Percentiles rank a stretch among this genome's conserved stretches.
These are phyloP conservation scores for Moxostoma hubbsi DNA, from an alignment of 2,797 vertebrate species.

Conservation along the genomic window DNA sequence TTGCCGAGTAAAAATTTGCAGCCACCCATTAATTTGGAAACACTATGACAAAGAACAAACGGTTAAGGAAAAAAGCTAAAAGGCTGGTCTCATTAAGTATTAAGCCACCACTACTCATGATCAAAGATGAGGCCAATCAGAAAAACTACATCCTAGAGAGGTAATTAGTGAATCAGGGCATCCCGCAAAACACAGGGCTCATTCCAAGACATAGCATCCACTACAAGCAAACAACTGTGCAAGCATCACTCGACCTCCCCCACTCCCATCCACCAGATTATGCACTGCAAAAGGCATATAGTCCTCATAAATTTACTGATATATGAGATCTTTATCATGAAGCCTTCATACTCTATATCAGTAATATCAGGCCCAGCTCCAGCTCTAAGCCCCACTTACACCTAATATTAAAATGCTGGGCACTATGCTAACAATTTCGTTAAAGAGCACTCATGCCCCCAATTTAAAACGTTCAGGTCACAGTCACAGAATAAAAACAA, in stretches of 20 bases:
- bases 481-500: no score
- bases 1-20: background rate
- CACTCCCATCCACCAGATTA: background rate
- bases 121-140: constrained; percentile 31
- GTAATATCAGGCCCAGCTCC: no score
- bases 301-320: no score
- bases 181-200: constrained; percentile 28
- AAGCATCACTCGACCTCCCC: background rate
- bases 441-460: no score
- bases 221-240: constrained; percentile 1
- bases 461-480: no score
- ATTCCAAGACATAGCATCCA: constrained; percentile 4
- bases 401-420: no score
- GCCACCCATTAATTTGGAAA: background rate
- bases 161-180: constrained; percentile 36
- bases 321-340: no score
- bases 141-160: constrained; percentile 44
- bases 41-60: background rate
- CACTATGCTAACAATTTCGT: no score
- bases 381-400: no score
- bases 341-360: no score
- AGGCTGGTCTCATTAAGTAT: constrained; percentile 24
- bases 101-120: constrained; percentile 44
- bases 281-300: background rate
- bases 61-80: background rate